Evolutionary conservation across 2,888 invertebrate species (phyloP).

Genomic region (Drosophila quinaria): DNA sequence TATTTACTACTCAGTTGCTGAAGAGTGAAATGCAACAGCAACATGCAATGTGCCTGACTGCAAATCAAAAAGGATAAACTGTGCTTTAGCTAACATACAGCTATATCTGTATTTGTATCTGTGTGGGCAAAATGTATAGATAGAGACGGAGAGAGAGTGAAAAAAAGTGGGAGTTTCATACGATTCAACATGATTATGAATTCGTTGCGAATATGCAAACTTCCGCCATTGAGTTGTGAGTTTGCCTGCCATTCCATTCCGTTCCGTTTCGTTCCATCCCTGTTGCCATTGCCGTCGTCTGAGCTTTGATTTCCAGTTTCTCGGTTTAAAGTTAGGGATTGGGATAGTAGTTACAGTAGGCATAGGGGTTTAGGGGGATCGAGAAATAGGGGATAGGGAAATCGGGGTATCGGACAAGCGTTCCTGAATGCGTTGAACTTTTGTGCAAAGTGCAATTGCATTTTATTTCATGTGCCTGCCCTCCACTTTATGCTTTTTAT

Average conservation of each 20-base stretch:
- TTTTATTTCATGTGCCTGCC: conserved; percentile 67
- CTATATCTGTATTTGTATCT: conserved; percentile 17
- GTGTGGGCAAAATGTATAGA: neutral
- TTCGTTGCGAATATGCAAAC: conserved; percentile 81
- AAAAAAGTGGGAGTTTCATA: conserved; percentile 15
- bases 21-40: conserved; percentile 51
- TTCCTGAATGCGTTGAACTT: conserved; percentile 81
- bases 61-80: conserved; percentile 81
- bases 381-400: neutral
- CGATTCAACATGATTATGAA: conserved; percentile 79
- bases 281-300: conserved; percentile 56
- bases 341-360: neutral
- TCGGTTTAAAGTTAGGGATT: conserved; percentile 3
- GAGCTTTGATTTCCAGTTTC: conserved; percentile 72
- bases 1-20: conserved; percentile 70
- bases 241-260: conserved; percentile 42
- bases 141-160: conserved; percentile 9
- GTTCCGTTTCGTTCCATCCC: conserved; percentile 4
- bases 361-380: neutral
- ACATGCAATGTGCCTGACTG: conserved; percentile 62
- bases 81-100: conserved; percentile 67
- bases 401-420: conserved; percentile 32
- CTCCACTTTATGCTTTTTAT: conserved; percentile 41
- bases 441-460: conserved; percentile 83
- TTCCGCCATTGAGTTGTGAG: conserved; percentile 82